Conservation (phyloP, 1,140 invertebrate species). For the Whitmania pigra region DNA sequence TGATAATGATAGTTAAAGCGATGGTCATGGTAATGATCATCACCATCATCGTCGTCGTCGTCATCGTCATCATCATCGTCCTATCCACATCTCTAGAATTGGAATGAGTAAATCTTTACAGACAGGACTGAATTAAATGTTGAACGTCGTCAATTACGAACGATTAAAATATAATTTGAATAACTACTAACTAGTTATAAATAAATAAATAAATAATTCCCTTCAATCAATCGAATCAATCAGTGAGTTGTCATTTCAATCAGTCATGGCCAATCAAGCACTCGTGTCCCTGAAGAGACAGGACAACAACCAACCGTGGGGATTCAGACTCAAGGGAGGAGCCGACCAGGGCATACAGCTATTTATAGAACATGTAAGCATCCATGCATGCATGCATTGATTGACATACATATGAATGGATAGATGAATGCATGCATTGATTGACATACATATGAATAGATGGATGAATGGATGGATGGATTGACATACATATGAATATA, state of each 20-base stretch:
- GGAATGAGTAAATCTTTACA: background rate
- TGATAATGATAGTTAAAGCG: background rate
- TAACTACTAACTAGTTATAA: background rate
- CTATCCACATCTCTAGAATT: background rate
- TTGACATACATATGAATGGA: background rate
- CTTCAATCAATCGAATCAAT: background rate
- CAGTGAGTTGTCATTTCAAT: background rate
- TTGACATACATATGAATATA: background rate
- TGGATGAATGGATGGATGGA: constrained; percentile 12
- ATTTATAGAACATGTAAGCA: constrained; percentile 21
- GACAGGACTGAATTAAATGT: background rate
- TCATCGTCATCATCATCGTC: background rate
- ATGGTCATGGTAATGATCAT: background rate
- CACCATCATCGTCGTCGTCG: background rate
- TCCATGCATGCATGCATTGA: background rate
- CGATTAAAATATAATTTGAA: background rate
- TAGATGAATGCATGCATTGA: background rate
- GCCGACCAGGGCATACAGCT: constrained; percentile 22
- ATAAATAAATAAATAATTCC: background rate
- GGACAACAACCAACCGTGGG: constrained; percentile 24
- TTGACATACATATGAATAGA: background rate
- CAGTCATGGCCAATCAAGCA: constrained; percentile 15
- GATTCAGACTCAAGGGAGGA: constrained; percentile 23
- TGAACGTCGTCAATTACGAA: background rate
- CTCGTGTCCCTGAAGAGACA: constrained; percentile 15